Base-by-base conservation (phyloP, 2,797 vertebrate genomes). In the Antrozous pallidus region DNA sequence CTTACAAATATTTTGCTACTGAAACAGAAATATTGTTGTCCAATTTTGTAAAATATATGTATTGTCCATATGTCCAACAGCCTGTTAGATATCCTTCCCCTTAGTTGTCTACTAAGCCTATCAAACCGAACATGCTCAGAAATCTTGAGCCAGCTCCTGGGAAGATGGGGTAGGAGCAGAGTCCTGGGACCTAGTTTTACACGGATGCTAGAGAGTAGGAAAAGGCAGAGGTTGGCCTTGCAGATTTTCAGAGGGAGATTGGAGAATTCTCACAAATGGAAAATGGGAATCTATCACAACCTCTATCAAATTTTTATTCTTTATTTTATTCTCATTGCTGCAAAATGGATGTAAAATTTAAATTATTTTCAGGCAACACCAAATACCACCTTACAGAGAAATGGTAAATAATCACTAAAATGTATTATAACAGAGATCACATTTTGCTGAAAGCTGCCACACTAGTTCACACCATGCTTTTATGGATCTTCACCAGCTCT, bases 1-100 rank as follows among this genome's bases (percentile, higher is more conserved):
- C 31, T 90, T 70, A 87, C 3, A 94, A 94, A 79, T 81, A 91
- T 81, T 91, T 95, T 90, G 14, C 63, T 90, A 51, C 28, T 70
- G 31, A 85, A 96, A 87, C 18, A 91, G 31, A 83, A 65, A 84
- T 45, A 77, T 10, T 8, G 11, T 51, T 88, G 73, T 78, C 16
- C 20, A 70, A 26, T n/a, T 92, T 84, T 83, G 26, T 70, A 74
- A 93, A 95, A 86, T 69, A 33, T 26, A 74, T 71, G 14, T 73
- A 24, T 49, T 10, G 2, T 90, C 9, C 51, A 33, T 33, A 4
- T 40, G 33, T 58, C 5, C 40, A 92, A 26, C 13, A 92, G 22
- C 2, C 26, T 51, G 8, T 77, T 78, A 33, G 3, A 26, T 36
- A 47, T 28, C 33, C 10, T 74, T 18, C n/a, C 2, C 42, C 12